Percentiles rank a stretch among this genome's conserved stretches.
These are phyloP conservation scores for Ypsolopha sequella DNA, from an alignment of 2,888 invertebrate genomes.

Conservation along the genomic window DNA sequence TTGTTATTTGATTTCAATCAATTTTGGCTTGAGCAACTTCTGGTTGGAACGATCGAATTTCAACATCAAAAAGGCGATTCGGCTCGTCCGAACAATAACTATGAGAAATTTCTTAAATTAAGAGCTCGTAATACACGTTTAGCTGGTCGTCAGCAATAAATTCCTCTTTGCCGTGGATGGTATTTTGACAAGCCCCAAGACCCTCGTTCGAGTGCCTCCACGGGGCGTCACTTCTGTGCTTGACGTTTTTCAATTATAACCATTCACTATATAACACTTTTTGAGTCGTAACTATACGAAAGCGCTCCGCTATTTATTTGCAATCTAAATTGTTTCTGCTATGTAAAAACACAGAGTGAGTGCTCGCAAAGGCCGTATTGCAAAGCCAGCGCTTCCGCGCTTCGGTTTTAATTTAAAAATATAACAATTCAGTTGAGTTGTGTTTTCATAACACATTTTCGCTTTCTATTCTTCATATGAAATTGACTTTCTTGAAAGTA, in stretches of 20 bases:
- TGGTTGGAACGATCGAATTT: neutral
- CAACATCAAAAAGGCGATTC: neutral
- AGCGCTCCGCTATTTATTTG: constrained; percentile 6
- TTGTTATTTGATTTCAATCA: constrained; percentile 1
- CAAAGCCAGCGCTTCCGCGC: neutral
- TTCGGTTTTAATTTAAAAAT: neutral
- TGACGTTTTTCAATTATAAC: constrained; percentile 61
- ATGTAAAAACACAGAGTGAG: neutral
- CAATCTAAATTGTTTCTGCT: neutral
- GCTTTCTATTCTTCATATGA: too few relatives aligned
- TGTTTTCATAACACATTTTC: too few relatives aligned
- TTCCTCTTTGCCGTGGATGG: constrained; percentile 18
- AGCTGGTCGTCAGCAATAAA: constrained; percentile 1
- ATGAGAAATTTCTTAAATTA: neutral
- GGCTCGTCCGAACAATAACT: neutral
- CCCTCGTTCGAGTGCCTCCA: constrained; percentile 52
- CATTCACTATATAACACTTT: constrained; percentile 55
- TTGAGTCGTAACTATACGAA: constrained; percentile 21
- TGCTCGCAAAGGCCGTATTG: neutral
- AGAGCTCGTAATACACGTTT: neutral
- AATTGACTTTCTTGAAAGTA: neutral
- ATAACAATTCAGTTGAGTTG: neutral
- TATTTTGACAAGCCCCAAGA: constrained; percentile 44
- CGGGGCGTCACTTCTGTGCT: constrained; percentile 49
- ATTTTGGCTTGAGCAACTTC: neutral